Base-by-base conservation (phyloP, 2,888 invertebrate genomes). In the Himalopsyche kuldschensis region DNA sequence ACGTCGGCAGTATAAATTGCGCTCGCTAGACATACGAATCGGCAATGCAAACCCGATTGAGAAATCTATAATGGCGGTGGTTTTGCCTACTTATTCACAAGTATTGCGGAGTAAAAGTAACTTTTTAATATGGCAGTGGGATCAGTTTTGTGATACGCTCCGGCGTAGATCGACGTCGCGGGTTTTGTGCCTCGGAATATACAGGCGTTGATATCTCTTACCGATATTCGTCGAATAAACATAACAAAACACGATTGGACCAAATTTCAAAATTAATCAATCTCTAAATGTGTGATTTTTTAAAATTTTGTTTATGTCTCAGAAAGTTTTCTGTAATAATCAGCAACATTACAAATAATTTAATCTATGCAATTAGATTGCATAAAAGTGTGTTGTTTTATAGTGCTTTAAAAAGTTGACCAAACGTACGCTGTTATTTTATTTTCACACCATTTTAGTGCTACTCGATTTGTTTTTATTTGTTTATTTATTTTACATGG, bases 21-120 rank as follows among this genome's bases (percentile, higher is more conserved):
- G 80, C 69, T 75, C 80, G 78, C 80, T 20, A 46, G 31, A 46
- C 35, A 75, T 82, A 79, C 78, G 80, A 76, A 75, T 82, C 82
- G 82, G 79, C 78, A 77, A 82, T 69, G 75, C 48, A 82, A 55
- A 76, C 78, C 79, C 69, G 81, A 75, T 76, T 79, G 84, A 79
- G 84, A 84, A 84, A 81, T 32, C 46, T 83, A 80, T 75, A 82
- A 47, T 81, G 80, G 80, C 76, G 80, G 47, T 85, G 31, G 76
- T 77, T 84, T 84, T 84, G 83, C 86, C 84, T 84, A 86, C 84
- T 86, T 86, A 79, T 84, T 78, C 79, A 78, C 82, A 80, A 84
- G 79, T 84, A 83, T 86, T 82, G 86, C 86, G 75, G 86, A 86
- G 86, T 86, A 86, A 86, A 86, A 86, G 86, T 86, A 84, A 84